Percentiles rank a stretch among this genome's conserved stretches.
Conservation (phyloP, 1,140 invertebrate genomes). For the Drosophila prosaltans region DNA sequence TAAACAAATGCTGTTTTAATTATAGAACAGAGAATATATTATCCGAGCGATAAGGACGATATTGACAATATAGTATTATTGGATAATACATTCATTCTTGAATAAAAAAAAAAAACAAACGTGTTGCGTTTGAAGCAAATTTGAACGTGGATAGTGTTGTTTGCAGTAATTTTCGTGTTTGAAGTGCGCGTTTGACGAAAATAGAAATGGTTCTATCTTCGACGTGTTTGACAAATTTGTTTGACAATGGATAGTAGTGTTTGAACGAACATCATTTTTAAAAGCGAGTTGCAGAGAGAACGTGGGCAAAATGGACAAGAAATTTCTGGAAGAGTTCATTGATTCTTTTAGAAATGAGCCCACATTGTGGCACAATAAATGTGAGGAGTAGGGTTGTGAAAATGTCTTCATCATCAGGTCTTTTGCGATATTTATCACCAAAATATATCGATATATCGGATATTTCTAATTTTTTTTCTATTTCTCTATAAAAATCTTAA, state of each 20-base stretch:
- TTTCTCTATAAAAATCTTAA: constrained; percentile 7
- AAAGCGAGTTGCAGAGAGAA: not conserved
- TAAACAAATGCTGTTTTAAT: no score
- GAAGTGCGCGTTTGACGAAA: no score
- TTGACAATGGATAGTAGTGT: not conserved
- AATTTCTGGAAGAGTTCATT: constrained; percentile 19
- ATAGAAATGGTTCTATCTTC: no score
- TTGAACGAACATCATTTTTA: constrained; percentile 13
- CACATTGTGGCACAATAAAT: constrained; percentile 13
- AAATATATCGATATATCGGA: constrained; percentile 2
- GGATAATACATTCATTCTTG: no score
- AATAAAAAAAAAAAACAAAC: no score
- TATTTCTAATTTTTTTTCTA: constrained; percentile 4
- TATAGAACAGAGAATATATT: no score
- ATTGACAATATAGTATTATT: no score
- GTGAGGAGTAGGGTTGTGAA: constrained; percentile 1
- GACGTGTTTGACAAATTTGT: no score
- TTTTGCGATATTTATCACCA: not conserved
- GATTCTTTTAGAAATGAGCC: constrained; percentile 13
- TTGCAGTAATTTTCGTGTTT: no score
- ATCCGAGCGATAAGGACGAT: no score
- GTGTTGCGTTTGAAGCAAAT: no score
- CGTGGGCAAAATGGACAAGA: constrained; percentile 11
- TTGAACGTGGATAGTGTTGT: no score
- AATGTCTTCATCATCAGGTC: not conserved